Evolutionary conservation across 2,113 vertebrate genomes (phyloP).

Genomic region (Hipposideros armiger): DNA sequence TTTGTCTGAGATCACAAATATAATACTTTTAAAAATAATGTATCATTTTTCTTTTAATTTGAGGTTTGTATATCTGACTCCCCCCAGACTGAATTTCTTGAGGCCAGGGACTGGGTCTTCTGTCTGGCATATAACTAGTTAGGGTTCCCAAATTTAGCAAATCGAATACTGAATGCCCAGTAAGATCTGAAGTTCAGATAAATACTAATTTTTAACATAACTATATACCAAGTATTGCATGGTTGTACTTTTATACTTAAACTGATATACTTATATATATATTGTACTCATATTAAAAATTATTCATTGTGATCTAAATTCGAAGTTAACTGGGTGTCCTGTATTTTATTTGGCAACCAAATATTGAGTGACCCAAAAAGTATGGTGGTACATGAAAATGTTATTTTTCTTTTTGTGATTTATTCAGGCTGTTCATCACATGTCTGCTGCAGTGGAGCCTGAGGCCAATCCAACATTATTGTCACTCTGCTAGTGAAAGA

Average conservation of each 20-base stretch:
- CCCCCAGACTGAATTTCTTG: not conserved
- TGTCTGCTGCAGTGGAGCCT: not conserved
- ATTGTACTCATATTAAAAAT: not conserved
- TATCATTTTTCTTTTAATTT: conserved; percentile 6
- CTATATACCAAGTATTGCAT: not conserved
- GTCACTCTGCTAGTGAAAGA: not conserved
- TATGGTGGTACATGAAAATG: not conserved
- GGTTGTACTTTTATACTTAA: not conserved
- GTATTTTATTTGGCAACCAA: not conserved
- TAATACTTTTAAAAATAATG: not conserved
- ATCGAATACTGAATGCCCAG: not conserved
- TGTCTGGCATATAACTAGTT: not conserved
- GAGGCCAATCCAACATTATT: not conserved
- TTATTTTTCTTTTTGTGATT: not conserved
- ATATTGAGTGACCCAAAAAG: not conserved
- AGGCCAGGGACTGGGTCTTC: not conserved
- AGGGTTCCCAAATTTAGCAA: conserved; percentile 17
- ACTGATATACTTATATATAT: not conserved
- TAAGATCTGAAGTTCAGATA: conserved; percentile 6
- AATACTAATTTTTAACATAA: not conserved
- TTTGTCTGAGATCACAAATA: not conserved
- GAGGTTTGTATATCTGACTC: not conserved
- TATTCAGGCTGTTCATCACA: not conserved
- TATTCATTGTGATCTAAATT: conserved; percentile 25
- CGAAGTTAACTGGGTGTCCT: not conserved